Evolutionary conservation across 2,888 invertebrate genomes (phyloP), one percentile per base, ranked within the genome.

Genomic region (Cataglyphis albicans): DNA sequence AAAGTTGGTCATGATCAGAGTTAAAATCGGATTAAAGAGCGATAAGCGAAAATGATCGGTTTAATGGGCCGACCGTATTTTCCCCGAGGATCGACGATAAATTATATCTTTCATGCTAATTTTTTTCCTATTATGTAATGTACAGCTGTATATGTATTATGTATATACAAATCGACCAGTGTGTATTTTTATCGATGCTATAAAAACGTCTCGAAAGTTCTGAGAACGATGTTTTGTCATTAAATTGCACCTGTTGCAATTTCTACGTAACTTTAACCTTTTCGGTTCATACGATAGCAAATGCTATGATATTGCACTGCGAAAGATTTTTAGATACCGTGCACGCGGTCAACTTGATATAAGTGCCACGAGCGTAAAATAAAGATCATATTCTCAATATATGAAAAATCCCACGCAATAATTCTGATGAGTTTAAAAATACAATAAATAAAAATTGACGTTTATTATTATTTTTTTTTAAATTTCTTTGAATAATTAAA

Each of bases 161-260:
- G 15, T 44, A 41, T 18, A 52, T 52, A 21, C 0, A 25, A 48
- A 78, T 70, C 72, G 72, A 78, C 59, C 21, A 70, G 41, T 4
- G 4, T 61, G 12, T 52, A 52, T 44, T 73, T n/a, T 18, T 61
- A 73, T 52, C 52, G 63, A 15, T 18, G 32, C 9, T 67, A 9
- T n/a, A 59, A 41, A 72, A 72, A 41, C 15, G n/a, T 1, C 12
- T 41, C 29, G 4, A 32, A 65, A 75, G 65, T 75, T 65, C 67
- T 35, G 1, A 0, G 29, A 41, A 57, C 44, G 6, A 55, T 5
- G 15, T n/a, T 12, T 21, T 15, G 21, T 70, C 41, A 41, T 41
- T 70, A 41, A 41, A 21, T 55, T 76, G 21, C 41, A 70, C 29
- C 55, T 70, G n/a, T 70, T 57, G 55, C 70, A 41, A 76, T 21